Evolutionary conservation across 2,113 vertebrate species (phyloP), one percentile per base, ranked within the genome.

Genomic region (Caracal caracal): DNA sequence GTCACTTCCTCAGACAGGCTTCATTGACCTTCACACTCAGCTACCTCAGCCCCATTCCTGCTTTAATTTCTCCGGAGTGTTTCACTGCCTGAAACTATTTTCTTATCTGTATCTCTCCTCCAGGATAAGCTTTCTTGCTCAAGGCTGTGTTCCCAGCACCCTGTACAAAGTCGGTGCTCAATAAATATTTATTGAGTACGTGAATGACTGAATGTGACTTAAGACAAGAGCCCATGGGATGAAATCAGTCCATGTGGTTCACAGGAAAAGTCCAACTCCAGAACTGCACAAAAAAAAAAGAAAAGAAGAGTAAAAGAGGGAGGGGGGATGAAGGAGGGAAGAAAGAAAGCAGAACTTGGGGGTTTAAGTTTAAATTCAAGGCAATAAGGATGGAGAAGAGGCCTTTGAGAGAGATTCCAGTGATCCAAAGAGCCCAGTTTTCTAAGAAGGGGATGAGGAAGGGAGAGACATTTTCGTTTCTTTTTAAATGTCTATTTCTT

Each of bases 151-250:
- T 24, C 15, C 40, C 47, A 35, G 37, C 28, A 65, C 51, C 15
- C 15, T 78, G 24, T 5, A 12, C 40, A 61, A 30, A n/a, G 33
- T 33, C 13, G 35, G 33, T 4, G 2, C n/a, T 82, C 81, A 43
- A 0, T 86, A 75, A 81, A 16, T 53, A 43, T 20, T 8, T 9
- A 16, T 5, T 9, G 51, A 61, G 37, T 35, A 3, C 0, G 0
- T 16, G 51, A 70, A 37, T 20, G 47, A 66, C 66, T 35, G 19
- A 37, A 49, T 63, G 24, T 2, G 19, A 85, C 37, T 81, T 59
- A 78, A 73, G 40, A 13, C 53, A 20, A 92, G 49, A 53, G 30
- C 26, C 49, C 10, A 1, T 70, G 56, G 56, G 56, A 3, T 22
- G 56, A 59, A 7, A 59, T 59, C 56, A 59, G 56, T 59, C 56